These are phyloP conservation scores for Pholis gunnellus DNA, from an alignment of 2,113 vertebrate genomes.

Conservation along the genomic window DNA sequence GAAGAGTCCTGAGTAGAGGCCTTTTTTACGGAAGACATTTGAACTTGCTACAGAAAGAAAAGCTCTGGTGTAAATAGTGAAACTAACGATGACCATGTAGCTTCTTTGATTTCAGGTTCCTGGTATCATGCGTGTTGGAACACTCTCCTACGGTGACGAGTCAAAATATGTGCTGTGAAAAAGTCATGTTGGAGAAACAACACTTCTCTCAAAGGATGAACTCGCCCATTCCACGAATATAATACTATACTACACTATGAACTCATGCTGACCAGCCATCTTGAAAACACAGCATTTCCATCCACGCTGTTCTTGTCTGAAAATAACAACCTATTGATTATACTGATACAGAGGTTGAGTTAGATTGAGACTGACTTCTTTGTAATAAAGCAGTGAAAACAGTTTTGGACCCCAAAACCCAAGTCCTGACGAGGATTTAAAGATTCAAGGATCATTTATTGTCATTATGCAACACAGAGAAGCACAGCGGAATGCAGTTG, in stretches of 20 bases:
- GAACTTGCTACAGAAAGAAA: no score
- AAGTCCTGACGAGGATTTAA: background rate
- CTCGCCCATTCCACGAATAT: background rate
- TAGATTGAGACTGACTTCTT: background rate
- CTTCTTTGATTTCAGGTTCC: no score
- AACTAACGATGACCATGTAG: no score
- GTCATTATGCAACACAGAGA: no score
- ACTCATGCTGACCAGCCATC: background rate
- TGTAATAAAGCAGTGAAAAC: background rate
- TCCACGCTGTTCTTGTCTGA: background rate
- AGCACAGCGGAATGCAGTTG: no score
- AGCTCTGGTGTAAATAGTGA: no score
- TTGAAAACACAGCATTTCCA: background rate
- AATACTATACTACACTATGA: background rate
- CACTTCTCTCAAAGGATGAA: background rate
- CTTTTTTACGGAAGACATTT: no score
- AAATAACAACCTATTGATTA: background rate
- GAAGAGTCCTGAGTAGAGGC: no score
- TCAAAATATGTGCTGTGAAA: background rate
- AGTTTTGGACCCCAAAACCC: background rate
- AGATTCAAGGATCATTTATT: no score
- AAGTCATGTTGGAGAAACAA: background rate
- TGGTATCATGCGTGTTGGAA: no score
- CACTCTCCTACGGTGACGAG: no score
- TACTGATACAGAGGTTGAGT: background rate